Base-by-base conservation (phyloP, 2,888 invertebrate species). In the Maniola hyperantus region DNA sequence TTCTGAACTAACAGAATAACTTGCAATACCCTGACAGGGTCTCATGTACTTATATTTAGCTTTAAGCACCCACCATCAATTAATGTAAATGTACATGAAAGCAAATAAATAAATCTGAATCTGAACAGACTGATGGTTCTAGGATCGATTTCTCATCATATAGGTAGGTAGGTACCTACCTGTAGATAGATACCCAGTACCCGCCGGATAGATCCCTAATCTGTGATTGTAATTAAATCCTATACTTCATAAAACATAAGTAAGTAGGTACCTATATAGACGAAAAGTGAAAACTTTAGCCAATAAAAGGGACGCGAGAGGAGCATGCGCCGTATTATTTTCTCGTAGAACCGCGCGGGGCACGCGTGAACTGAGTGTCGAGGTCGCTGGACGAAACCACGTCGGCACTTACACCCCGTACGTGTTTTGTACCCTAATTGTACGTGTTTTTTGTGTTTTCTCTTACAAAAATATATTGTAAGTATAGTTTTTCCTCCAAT, bases 361-460 rank as follows among this genome's bases (percentile, higher is more conserved):
- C 10, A 51, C 70, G 68, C 71, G 57, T 70, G 69, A 75, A 77
- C 10, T 13, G 5, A 55, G 55, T 18, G 48, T 8, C 53, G 51
- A 68, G 78, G 77, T 72, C 68, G 68, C 71, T 74, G 71, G 69
- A 72, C 72, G 70, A 69, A 72, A 70, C 68, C 18, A 57, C 46
- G 39, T 36, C 57, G 46, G 63, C 36, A 36, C 44, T 36, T 36
- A 13, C 10, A 54, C 10, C 53, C n/a, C 15, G 53, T 11, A 26
- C 42, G 53, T 36, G 39, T 53, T 50, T 34, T 34, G 4, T 26
- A 11, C 6, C 15, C 46, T 46, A 59, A 20, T 33, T 42, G n/a
- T 20, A 10, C 11, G 50, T 51, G 26, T 13, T 10, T 46, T n/a
- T 18, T 15, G 55, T 55, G 55, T 55, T 39, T 11, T n/a, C 48